Base-by-base conservation (phyloP, 2,797 vertebrate species). In the Peromyscus aztecus region DNA sequence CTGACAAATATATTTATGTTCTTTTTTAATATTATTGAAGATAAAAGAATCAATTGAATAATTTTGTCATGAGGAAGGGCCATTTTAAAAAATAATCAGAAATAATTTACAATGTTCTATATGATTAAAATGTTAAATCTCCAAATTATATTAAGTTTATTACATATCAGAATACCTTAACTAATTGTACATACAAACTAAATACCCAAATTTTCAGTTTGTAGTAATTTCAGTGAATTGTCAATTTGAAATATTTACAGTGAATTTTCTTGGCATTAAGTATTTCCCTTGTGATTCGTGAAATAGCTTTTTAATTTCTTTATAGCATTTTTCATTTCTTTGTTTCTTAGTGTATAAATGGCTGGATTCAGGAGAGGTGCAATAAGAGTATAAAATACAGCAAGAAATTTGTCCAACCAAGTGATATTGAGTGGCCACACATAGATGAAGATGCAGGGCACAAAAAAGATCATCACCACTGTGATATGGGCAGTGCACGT, bases 401-500 rank as follows among this genome's bases (percentile, higher is more conserved):
- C 77, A 29, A 94, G 86, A 75, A 97, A 81, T 69, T 96, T 97
- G 83, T 97, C 88, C 9, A 67, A 3, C 52, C 85, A 81, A 16
- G 86, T 94, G n/a, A 77, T 92, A 6, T 80, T 90, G 57, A 96
- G 92, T 13, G 95, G 97, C 55, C 89, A 94, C 29, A 95, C 65
- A 73, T 97, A 97, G 23, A 97, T 96, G 14, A 97, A 85, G 11
- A 97, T 83, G n/a, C 90, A 97, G 6, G 96, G 85, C 3, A 91
- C 63, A 83, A 96, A 97, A 31, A 96, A 87, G 27, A 97, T 59
- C 40, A 91, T 31, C 10, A 97, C 97, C 0, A 97, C 97, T 10
- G 80, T 92, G 76, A 97, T 49, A 46, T 97, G 96, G 16, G 97
- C 95, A 57, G 57, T 77, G 31, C 97, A 98, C 0, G 98, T 98